Conservation (phyloP, 2,797 vertebrate genomes). For the Spinibarbus caldwelli region DNA sequence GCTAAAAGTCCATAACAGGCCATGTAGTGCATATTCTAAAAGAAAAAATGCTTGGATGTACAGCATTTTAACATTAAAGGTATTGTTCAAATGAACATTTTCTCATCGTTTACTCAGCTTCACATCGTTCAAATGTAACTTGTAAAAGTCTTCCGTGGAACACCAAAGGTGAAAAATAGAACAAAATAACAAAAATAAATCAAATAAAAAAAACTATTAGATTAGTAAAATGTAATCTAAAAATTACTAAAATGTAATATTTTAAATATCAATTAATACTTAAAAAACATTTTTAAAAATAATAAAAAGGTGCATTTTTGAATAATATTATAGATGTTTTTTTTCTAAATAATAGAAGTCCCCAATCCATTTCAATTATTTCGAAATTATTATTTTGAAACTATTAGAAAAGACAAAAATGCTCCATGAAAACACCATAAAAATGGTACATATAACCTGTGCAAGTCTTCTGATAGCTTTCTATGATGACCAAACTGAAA, state of each 20-base stretch:
- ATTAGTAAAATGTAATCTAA: no score
- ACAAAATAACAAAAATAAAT: neutral
- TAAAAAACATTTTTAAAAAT: neutral
- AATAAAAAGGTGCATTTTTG: neutral
- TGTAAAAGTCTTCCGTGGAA: neutral
- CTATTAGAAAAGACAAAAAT: neutral
- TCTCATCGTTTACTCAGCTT: neutral
- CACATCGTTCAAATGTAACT: neutral
- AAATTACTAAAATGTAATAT: neutral
- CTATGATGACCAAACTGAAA: no score
- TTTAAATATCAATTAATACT: neutral
- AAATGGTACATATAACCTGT: neutral
- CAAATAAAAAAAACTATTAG: neutral
- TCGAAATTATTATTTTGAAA: neutral
- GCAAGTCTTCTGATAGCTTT: neutral
- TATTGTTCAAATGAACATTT: neutral
- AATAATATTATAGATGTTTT: neutral
- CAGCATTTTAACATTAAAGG: neutral
- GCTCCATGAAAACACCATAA: neutral
- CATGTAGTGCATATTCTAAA: slow-evolving; percentile 1
- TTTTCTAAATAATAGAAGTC: neutral
- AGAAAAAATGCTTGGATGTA: neutral
- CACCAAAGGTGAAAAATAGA: neutral
- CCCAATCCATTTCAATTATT: no score
- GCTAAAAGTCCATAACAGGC: neutral